A percentile compares a stretch with the other conserved stretches of the same genome.
phyloP scores from a whole-genome alignment of 2,797 vertebrate species.

The Cephalopachus bancanus region DNA sequence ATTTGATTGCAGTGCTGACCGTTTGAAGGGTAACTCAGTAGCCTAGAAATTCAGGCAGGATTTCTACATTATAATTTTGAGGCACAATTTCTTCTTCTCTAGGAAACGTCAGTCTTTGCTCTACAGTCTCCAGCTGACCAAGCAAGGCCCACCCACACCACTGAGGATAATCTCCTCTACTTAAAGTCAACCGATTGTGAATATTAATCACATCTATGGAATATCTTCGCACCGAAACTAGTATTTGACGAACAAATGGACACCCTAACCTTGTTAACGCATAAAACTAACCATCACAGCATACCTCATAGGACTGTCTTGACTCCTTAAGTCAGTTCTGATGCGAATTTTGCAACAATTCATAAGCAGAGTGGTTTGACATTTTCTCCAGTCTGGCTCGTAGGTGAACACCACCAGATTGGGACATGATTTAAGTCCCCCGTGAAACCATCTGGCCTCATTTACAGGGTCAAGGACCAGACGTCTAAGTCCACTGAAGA shows the following conservation, averaged over 20 bases:
- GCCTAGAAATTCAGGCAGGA: neutral
- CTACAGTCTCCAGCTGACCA: no score
- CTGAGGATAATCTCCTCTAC: neutral
- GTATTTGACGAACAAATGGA: accelerated
- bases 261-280: accelerated
- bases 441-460: accelerated
- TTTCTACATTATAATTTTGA: neutral
- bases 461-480: neutral
- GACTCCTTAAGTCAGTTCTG: neutral
- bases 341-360: accelerated
- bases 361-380: accelerated
- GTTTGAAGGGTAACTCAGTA: neutral
- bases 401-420: accelerated
- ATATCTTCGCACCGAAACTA: accelerated
- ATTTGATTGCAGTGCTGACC: no score
- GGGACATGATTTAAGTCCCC: accelerated
- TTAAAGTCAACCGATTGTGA: neutral
- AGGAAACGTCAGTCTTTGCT: no score
- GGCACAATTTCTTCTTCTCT: neutral
- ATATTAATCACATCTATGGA: accelerated
- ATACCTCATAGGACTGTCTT: accelerated
- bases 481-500: no score
- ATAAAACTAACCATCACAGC: accelerated
- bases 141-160: neutral
- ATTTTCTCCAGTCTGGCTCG: accelerated